These are phyloP conservation scores for Mythimna loreyi DNA, from an alignment of 2,888 invertebrate genomes.

Conservation along the genomic window DNA sequence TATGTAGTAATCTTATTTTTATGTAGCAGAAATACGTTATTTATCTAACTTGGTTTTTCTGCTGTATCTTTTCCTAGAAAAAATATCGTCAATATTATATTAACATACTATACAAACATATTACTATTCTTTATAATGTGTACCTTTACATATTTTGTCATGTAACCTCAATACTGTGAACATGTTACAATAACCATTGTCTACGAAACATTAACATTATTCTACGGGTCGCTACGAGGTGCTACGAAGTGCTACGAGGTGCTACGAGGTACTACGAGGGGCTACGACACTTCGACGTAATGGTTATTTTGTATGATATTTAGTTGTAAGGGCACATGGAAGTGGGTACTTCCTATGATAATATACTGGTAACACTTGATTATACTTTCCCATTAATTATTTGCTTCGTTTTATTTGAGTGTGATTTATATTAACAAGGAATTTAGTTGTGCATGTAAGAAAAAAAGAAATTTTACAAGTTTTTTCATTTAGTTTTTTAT, in stretches of 20 bases:
- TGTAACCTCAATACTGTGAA: slow-evolving; percentile 40
- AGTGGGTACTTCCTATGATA: slow-evolving; percentile 14
- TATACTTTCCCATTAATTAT: slow-evolving; percentile 3
- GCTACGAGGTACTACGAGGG: slow-evolving; percentile 59
- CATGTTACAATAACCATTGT: slow-evolving; percentile 55
- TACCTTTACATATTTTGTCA: slow-evolving; percentile 34
- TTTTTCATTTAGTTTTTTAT: neutral
- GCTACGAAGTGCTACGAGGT: slow-evolving; percentile 56
- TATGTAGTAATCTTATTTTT: neutral
- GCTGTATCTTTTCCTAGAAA: neutral
- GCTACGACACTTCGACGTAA: slow-evolving; percentile 55
- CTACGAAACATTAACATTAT: slow-evolving; percentile 56
- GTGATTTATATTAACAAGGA: no score
- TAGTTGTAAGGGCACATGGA: slow-evolving; percentile 31
- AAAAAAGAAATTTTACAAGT: neutral
- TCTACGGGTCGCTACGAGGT: slow-evolving; percentile 45
- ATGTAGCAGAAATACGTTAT: neutral
- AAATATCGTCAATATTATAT: slow-evolving; percentile 1
- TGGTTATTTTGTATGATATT: slow-evolving; percentile 54
- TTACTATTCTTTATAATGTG: slow-evolving; percentile 3
- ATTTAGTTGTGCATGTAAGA: no score
- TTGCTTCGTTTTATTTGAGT: neutral
- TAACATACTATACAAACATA: neutral
- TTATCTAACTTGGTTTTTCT: neutral
- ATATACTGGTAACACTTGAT: slow-evolving; percentile 10